Conservation (phyloP, 2,797 vertebrate genomes). For the Pyrocephalus nanus region DNA sequence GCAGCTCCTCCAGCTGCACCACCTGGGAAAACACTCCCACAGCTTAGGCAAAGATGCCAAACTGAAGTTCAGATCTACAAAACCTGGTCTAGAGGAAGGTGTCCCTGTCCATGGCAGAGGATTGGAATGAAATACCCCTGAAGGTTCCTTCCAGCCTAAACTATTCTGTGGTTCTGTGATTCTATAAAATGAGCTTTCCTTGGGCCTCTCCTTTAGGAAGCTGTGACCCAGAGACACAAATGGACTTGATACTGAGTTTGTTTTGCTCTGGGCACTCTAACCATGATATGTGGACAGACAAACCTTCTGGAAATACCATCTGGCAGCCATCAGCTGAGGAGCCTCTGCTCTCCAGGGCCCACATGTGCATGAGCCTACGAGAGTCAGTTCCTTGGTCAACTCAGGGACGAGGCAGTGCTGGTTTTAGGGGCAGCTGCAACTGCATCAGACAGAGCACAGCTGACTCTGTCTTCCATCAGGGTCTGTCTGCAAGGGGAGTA, state of each 20-base stretch:
- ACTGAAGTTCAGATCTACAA: background rate
- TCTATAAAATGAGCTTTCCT: background rate
- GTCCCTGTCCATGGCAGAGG: background rate
- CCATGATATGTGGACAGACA: background rate
- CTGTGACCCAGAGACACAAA: background rate
- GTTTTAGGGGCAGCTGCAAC: background rate
- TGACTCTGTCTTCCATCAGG: background rate
- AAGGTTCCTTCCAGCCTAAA: background rate
- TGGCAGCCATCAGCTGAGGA: background rate
- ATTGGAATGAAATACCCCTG: background rate
- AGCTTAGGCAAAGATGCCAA: background rate
- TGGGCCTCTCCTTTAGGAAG: background rate
- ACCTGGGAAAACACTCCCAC: constrained; percentile 77
- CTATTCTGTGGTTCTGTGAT: background rate
- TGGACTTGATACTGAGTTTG: background rate
- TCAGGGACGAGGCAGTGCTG: background rate
- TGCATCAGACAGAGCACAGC: background rate
- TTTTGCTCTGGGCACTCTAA: background rate
- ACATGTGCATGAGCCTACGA: accelerated
- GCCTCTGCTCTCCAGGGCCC: background rate
- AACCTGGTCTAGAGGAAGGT: background rate
- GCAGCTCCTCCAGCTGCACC: constrained; percentile 92
- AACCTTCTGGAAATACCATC: background rate
- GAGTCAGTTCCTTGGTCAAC: background rate
- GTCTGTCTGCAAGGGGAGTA: background rate